Percentiles rank a stretch among this genome's conserved stretches.
Evolutionary conservation across 2,888 invertebrate species (phyloP).

Genomic region (Amiota minor): DNA sequence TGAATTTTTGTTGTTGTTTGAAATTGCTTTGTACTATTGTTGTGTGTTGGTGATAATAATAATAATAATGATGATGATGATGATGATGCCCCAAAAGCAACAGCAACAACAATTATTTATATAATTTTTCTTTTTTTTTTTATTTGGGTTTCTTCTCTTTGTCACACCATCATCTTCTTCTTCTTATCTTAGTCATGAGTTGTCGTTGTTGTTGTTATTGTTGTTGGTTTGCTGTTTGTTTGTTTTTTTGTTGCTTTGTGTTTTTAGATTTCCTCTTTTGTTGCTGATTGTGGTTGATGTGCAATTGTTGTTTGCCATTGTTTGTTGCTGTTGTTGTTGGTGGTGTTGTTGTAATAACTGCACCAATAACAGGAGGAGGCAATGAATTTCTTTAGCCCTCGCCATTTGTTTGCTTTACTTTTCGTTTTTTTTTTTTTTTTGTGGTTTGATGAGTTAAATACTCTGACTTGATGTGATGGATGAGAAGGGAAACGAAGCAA

Average conservation of each 20-base stretch:
- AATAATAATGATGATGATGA: background rate
- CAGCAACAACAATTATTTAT: slow-evolving; percentile 36
- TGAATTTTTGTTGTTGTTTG: background rate
- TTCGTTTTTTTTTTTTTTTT: slow-evolving; percentile 21
- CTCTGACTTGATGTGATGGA: background rate
- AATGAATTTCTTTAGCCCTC: slow-evolving; percentile 14
- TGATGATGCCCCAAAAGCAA: slow-evolving; percentile 21
- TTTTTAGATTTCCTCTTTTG: background rate
- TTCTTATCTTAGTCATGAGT: background rate
- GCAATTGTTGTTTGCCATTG: too few species aligned
- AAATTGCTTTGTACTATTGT: background rate
- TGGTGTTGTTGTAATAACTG: slow-evolving; percentile 27
- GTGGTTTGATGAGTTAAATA: slow-evolving; percentile 41
- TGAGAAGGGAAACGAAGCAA: background rate
- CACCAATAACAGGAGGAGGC: background rate
- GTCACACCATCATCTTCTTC: background rate
- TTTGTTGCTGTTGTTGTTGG: slow-evolving; percentile 43
- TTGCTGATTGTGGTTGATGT: background rate
- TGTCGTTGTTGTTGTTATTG: slow-evolving; percentile 42
- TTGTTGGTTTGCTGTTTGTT: slow-evolving; percentile 52
- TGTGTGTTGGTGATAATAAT: background rate
- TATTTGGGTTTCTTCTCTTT: slow-evolving; percentile 39
- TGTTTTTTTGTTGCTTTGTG: slow-evolving; percentile 34
- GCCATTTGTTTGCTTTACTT: slow-evolving; percentile 13
- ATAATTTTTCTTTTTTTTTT: slow-evolving; percentile 28